Base-by-base conservation (phyloP, 2,888 invertebrate species). In the Trissoscelio sp. region DNA sequence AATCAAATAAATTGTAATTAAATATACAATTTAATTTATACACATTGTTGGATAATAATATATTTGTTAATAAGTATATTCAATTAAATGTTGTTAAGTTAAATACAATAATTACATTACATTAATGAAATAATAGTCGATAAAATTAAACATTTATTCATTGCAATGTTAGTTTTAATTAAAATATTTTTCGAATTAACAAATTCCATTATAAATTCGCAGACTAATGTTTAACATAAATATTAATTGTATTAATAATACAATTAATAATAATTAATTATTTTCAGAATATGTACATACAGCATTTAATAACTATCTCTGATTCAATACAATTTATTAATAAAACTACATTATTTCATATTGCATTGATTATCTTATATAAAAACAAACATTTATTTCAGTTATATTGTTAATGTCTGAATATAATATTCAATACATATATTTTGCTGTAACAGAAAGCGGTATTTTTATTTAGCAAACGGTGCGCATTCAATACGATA, bases 1-100 rank as follows among this genome's bases (percentile, higher is more conserved):
- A 57, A 57, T 37, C 18, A 37, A 57, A 37, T 37, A n/a, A 55
- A 55, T 18, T 55, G 34, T 55, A 55, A 55, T 55, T 55, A 55
- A 55, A 34, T 55, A 18, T 34, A 9, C 5, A 3, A 55, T 55
- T 53, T 53, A 53, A 34, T 34, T 37, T 20, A 34, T 37, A 57
- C 9, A 37, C 12, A 57, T 57, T 57, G 22, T 18, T 16, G 9
- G 11, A 34, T 31, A n/a, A n/a, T n/a, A n/a, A n/a, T n/a, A 9
- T 31, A 7, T 57, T 39, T 20, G 22, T 39, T 20, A 22, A 57
- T 22, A 34, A 37, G 34, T 12, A 20, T 22, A 57, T 37, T 39
- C 11, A 2, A 57, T 57, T 37, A 57, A 57, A 39, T 12, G 14
- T 12, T 37, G 39, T 12, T 1, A 11, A 55, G n/a, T 37, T n/a